These are phyloP conservation scores for Nomada fabriciana DNA, from an alignment of 2,888 invertebrate genomes.

Conservation along the genomic window DNA sequence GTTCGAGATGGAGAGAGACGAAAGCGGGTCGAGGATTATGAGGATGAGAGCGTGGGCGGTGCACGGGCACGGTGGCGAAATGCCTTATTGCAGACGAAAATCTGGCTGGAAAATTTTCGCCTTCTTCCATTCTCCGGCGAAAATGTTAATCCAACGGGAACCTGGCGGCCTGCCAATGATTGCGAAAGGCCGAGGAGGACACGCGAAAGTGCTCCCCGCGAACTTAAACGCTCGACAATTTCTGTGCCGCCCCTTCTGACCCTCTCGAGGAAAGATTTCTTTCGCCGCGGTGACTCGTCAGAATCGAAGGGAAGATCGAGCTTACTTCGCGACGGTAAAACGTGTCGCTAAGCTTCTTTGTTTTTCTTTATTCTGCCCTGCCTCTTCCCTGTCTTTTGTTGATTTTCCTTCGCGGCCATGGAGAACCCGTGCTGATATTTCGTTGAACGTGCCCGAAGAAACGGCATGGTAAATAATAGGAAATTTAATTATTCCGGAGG, in stretches of 20 bases:
- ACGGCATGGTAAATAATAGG: conserved; percentile 52
- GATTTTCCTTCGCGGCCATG: background rate
- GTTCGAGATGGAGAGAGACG: conserved; percentile 22
- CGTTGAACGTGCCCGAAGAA: conserved; percentile 20
- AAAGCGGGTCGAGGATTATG: conserved; percentile 46
- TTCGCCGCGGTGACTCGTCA: background rate
- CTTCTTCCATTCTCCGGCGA: conserved; percentile 45
- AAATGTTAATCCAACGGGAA: conserved; percentile 73
- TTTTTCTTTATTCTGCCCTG: background rate
- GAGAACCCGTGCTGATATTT: conserved; percentile 13
- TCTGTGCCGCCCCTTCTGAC: background rate
- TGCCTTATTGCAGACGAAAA: conserved; percentile 49
- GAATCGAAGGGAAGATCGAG: background rate
- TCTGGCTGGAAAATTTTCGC: conserved; percentile 33
- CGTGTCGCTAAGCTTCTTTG: background rate
- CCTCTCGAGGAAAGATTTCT: background rate
- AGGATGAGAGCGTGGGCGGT: conserved; percentile 31
- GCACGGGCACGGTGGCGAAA: conserved; percentile 18
- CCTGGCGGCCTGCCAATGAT: conserved; percentile 71
- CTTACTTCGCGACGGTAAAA: background rate
- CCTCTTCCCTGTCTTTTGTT: background rate
- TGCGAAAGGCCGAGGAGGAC: conserved; percentile 22
- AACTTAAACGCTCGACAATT: conserved; percentile 52
- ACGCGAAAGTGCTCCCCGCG: conserved; percentile 30
- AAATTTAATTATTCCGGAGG: conserved; percentile 63